A percentile compares a stretch with the other conserved stretches of the same genome.
These are phyloP conservation scores for Germaria angustata DNA, from an alignment of 2,888 invertebrate species.

Conservation along the genomic window DNA sequence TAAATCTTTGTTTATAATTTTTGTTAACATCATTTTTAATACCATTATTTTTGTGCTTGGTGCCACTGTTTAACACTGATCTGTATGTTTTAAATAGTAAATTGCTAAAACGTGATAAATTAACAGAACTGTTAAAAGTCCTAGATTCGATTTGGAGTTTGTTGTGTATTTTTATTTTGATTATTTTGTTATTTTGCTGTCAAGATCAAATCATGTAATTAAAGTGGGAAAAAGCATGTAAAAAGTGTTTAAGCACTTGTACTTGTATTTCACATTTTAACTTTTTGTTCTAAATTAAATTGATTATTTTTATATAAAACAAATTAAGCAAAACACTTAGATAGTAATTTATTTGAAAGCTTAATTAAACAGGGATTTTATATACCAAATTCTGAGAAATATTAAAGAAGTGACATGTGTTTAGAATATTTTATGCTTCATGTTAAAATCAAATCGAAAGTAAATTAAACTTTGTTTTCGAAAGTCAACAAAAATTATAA, in stretches of 20 bases:
- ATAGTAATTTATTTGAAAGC: not conserved
- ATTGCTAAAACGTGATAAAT: constrained; percentile 63
- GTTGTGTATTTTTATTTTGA: constrained; percentile 1
- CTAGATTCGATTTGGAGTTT: constrained; percentile 29
- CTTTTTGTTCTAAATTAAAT: constrained; percentile 34
- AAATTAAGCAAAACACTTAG: not conserved
- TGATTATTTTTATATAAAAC: not conserved
- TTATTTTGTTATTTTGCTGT: not conserved
- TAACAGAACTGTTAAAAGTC: constrained; percentile 47
- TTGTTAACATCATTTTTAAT: too few species aligned
- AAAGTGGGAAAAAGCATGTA: not conserved
- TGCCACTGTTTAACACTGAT: too few species aligned
- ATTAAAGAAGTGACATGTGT: not conserved
- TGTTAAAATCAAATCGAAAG: not conserved
- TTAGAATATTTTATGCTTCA: constrained; percentile 9
- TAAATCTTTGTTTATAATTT: too few species aligned
- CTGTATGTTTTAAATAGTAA: constrained; percentile 31
- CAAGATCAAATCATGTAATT: constrained; percentile 35
- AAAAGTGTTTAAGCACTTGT: constrained; percentile 50
- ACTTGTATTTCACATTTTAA: constrained; percentile 15
- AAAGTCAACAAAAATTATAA: not conserved
- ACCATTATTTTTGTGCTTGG: too few species aligned
- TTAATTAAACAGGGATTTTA: not conserved
- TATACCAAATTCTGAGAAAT: constrained; percentile 19
- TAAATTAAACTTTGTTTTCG: not conserved